Evolutionary conservation across 2,888 invertebrate genomes (phyloP).

Genomic region (Lysandra coridon): DNA sequence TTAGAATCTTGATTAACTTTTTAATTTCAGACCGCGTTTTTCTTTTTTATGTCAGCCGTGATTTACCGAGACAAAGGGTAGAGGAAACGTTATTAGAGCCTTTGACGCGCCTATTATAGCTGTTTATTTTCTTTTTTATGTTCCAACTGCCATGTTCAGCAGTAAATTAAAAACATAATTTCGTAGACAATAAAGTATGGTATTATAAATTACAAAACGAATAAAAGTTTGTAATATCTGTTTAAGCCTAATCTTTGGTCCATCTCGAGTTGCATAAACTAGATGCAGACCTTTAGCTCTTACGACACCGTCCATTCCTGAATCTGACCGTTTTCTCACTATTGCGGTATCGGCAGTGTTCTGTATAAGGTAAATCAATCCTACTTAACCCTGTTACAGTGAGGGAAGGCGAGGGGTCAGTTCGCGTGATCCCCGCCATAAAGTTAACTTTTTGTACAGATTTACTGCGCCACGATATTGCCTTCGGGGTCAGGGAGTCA

Average conservation of each 20-base stretch:
- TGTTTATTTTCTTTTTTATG: not conserved
- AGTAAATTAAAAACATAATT: not conserved
- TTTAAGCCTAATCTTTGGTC: not conserved
- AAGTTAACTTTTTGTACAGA: conserved; percentile 69
- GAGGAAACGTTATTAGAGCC: not conserved
- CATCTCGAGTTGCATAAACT: not conserved
- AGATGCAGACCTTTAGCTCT: conserved; percentile 6
- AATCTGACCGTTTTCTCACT: conserved; percentile 4
- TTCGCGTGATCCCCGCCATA: conserved; percentile 71
- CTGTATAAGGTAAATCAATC: conserved; percentile 32
- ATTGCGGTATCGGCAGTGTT: conserved; percentile 20
- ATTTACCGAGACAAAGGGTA: conserved; percentile 19
- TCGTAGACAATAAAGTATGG: not conserved
- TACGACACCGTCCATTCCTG: conserved; percentile 8
- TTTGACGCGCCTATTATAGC: not conserved
- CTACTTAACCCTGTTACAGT: conserved; percentile 40
- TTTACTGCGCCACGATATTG: conserved; percentile 62
- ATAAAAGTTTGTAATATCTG: not conserved
- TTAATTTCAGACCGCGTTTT: conserved; percentile 34
- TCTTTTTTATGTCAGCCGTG: conserved; percentile 31
- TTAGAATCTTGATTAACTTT: conserved; percentile 44
- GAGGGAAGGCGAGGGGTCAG: conserved; percentile 68
- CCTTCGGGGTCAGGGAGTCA: conserved; percentile 67
- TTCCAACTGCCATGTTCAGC: not conserved
- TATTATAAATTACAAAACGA: not conserved